A percentile compares a stretch with the other conserved stretches of the same genome.
These are phyloP conservation scores for Anoplolepis gracilipes DNA, from an alignment of 1,140 invertebrate genomes.

Conservation along the genomic window DNA sequence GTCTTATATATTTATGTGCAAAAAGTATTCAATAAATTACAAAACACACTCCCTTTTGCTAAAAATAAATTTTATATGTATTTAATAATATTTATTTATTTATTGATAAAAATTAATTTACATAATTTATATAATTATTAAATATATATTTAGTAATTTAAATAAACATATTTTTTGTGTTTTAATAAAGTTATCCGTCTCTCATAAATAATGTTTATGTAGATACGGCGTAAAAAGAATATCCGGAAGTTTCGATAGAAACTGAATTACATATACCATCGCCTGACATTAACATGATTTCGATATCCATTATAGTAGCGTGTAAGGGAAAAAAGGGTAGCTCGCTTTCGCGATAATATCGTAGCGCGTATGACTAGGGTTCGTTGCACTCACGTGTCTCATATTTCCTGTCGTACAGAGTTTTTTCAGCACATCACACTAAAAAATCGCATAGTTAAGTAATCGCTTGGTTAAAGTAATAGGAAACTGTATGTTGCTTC, in stretches of 20 bases:
- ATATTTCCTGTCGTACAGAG: background rate
- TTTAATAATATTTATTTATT: too few relatives aligned
- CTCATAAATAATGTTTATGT: background rate
- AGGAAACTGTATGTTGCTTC: background rate
- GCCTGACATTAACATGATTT: slow-evolving; percentile 45
- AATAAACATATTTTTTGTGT: background rate
- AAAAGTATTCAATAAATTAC: too few relatives aligned
- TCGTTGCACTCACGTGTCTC: slow-evolving; percentile 22
- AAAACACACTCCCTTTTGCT: too few relatives aligned
- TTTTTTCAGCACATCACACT: background rate
- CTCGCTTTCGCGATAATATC: slow-evolving; percentile 14
- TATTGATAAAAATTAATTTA: too few relatives aligned
- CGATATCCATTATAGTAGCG: slow-evolving; percentile 46
- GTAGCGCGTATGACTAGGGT: slow-evolving; percentile 2
- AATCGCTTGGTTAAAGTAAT: background rate
- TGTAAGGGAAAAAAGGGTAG: slow-evolving; percentile 25
- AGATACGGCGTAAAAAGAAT: background rate
- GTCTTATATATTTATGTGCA: too few relatives aligned
- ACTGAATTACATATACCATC: slow-evolving; percentile 22
- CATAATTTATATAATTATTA: too few relatives aligned
- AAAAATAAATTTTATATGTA: too few relatives aligned
- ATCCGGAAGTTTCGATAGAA: background rate
- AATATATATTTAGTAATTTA: too few relatives aligned
- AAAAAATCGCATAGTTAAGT: slow-evolving; percentile 11
- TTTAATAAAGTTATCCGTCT: slow-evolving; percentile 3